Evolutionary conservation across 1,140 invertebrate species (phyloP).

Genomic region (Hermetia illucens): DNA sequence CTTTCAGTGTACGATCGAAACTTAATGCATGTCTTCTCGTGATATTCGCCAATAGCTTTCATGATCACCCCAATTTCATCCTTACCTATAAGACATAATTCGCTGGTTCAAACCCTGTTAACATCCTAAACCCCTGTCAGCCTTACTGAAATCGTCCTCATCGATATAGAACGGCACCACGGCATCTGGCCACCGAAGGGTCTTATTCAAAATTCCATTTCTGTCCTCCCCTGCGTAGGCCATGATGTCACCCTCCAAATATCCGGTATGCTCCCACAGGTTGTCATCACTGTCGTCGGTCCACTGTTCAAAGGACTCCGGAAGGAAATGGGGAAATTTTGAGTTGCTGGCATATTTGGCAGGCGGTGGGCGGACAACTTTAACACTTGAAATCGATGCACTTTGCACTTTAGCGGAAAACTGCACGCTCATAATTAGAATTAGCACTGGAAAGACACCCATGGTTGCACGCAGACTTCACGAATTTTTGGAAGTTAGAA

Average conservation of each 20-base stretch:
- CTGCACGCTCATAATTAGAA: no score
- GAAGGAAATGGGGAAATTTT: no score
- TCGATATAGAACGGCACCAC: slow-evolving; percentile 48
- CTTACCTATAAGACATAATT: slow-evolving; percentile 20
- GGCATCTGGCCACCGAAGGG: slow-evolving; percentile 45
- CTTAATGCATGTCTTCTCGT: slow-evolving; percentile 54
- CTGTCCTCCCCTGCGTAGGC: slow-evolving; percentile 28
- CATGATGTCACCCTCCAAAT: slow-evolving; percentile 45
- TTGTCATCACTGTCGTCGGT: slow-evolving; percentile 41
- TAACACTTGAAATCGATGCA: no score
- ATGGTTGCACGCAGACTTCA: no score
- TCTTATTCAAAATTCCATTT: slow-evolving; percentile 44
- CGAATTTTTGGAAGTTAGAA: no score
- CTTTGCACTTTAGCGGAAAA: no score
- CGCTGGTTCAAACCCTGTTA: slow-evolving; percentile 4
- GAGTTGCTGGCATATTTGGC: no score
- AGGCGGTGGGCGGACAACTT: no score
- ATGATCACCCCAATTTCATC: slow-evolving; percentile 40
- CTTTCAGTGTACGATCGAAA: slow-evolving; percentile 52
- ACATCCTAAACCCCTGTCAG: slow-evolving; percentile 1
- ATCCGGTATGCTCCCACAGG: slow-evolving; percentile 43
- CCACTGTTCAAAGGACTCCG: slow-evolving; percentile 45
- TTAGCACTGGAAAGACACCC: no score
- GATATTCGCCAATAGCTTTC: slow-evolving; percentile 50
- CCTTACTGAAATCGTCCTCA: slow-evolving; percentile 48